Conservation (phyloP, 2,113 vertebrate genomes). For the Fulmarus glacialis region DNA sequence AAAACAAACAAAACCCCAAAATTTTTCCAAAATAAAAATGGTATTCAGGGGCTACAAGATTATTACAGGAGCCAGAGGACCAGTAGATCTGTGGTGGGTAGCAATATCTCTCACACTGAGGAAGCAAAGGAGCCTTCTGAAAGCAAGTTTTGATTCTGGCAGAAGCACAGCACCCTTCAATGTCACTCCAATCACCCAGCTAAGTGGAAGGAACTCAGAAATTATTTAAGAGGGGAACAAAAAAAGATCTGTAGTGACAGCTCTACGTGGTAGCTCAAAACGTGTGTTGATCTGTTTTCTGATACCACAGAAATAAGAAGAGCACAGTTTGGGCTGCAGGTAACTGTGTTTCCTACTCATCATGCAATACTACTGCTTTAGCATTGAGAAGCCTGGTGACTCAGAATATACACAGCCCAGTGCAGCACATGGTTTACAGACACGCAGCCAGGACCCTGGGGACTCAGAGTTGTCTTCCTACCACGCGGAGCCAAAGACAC, state of each 20-base stretch:
- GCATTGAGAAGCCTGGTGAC: not conserved
- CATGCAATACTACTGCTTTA: not conserved
- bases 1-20: not conserved
- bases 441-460: not conserved
- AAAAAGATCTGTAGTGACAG: not conserved
- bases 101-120: not conserved
- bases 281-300: not conserved
- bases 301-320: not conserved
- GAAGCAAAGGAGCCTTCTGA: not conserved
- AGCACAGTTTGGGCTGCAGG: not conserved
- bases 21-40: not conserved
- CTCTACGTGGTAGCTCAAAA: not conserved
- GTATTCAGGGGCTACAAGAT: not conserved
- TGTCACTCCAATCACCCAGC: not conserved
- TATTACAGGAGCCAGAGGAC: not conserved
- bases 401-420: not conserved
- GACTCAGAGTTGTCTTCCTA: not conserved
- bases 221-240: not conserved
- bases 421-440: not conserved
- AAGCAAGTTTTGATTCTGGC: not conserved
- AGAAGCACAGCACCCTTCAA: not conserved
- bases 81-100: not conserved
- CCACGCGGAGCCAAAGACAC: not conserved
- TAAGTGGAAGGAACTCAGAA: not conserved
- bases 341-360: accelerated